A percentile compares a stretch with the other conserved stretches of the same genome.
These are phyloP conservation scores for Aphis gossypii DNA, from an alignment of 1,140 invertebrate species.

Conservation along the genomic window DNA sequence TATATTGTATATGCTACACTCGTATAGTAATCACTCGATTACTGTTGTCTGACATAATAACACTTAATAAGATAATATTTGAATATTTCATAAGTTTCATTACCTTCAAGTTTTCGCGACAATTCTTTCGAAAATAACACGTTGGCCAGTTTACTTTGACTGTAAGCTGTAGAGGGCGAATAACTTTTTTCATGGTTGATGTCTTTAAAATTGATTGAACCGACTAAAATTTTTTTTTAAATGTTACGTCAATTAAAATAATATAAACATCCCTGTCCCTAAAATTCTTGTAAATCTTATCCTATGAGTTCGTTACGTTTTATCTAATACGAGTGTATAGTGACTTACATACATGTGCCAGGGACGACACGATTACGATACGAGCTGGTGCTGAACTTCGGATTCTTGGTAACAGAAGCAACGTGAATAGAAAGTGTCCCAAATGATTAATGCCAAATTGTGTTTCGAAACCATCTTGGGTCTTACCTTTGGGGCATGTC, in stretches of 20 bases:
- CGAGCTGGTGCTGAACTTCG: constrained; percentile 69
- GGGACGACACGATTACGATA: constrained; percentile 75
- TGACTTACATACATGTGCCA: constrained; percentile 68
- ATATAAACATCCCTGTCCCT: neutral
- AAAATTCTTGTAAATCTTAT: neutral
- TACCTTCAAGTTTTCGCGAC: constrained; percentile 68
- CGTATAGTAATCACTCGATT: neutral
- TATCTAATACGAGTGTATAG: neutral
- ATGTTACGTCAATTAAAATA: neutral
- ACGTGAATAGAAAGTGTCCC: constrained; percentile 85
- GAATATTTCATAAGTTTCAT: neutral
- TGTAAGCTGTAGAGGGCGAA: constrained; percentile 69
- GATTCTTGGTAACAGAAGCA: constrained; percentile 75
- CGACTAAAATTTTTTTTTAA: constrained; percentile 63
- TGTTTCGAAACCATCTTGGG: constrained; percentile 74
- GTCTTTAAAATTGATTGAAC: constrained; percentile 75
- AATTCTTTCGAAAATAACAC: constrained; percentile 76
- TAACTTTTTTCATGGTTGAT: constrained; percentile 73
- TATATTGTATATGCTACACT: neutral
- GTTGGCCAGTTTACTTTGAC: constrained; percentile 79
- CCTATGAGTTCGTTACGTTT: neutral
- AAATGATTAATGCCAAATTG: constrained; percentile 82
- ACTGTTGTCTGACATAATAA: neutral
- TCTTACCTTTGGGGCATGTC: constrained; percentile 70
- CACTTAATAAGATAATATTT: neutral